Evolutionary conservation across 2,113 vertebrate species (phyloP).

Genomic region (Laticauda colubrina): DNA sequence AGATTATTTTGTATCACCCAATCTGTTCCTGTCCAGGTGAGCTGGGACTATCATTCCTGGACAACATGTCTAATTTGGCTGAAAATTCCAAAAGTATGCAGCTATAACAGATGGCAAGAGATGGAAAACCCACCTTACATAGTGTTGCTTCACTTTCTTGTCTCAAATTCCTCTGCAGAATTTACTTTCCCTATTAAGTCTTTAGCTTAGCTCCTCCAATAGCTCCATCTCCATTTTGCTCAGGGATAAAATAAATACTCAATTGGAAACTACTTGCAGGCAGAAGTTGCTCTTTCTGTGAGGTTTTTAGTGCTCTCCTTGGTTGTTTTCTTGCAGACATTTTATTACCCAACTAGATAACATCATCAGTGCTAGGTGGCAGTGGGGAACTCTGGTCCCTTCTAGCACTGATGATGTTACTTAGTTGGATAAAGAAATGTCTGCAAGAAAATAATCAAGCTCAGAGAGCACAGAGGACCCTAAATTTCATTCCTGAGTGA

Average conservation of each 20-base stretch:
- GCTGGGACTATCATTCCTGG: not conserved
- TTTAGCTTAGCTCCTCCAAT: not conserved
- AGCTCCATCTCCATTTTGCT: not conserved
- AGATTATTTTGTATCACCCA: not conserved
- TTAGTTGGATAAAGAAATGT: not conserved
- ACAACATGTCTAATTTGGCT: not conserved
- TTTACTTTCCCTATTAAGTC: not conserved
- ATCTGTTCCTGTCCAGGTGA: not conserved
- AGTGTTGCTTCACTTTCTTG: not conserved
- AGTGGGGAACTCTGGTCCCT: not conserved
- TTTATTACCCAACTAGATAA: not conserved
- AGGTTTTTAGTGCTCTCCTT: not conserved
- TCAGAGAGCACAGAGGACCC: not conserved
- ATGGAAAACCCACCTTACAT: not conserved
- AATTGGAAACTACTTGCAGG: not conserved
- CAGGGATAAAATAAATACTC: not conserved
- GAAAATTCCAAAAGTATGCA: not conserved
- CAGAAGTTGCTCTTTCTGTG: not conserved
- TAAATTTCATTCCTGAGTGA: not conserved
- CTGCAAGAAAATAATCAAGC: not conserved
- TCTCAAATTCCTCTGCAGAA: not conserved
- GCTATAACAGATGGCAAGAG: not conserved
- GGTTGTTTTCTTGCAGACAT: not conserved
- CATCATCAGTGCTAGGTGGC: not conserved
- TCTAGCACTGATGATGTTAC: not conserved